Evolutionary conservation across 2,113 vertebrate species (phyloP).

Genomic region (Sphaerodactylus townsendi): DNA sequence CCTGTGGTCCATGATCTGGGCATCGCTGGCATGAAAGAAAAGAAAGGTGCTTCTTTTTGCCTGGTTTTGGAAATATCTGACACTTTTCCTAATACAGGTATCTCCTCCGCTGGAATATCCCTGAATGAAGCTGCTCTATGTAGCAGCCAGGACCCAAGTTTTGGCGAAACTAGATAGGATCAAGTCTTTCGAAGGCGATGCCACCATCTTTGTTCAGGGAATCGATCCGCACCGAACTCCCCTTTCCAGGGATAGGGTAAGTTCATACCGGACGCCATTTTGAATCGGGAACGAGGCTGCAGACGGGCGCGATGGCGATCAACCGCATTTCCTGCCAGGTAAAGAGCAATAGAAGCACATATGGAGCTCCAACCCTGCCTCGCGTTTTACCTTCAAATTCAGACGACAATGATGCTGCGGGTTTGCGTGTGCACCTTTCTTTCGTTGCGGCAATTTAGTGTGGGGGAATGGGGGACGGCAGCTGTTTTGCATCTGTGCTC

Average conservation of each 20-base stretch:
- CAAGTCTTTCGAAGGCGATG: too few species aligned
- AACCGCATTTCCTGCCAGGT: not conserved
- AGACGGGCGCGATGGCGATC: not conserved
- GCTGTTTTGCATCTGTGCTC: not conserved
- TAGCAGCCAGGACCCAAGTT: not conserved
- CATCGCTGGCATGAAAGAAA: not conserved
- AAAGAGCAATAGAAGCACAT: not conserved
- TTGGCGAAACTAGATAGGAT: not conserved
- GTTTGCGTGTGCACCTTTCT: not conserved
- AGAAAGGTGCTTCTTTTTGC: not conserved
- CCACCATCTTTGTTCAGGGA: constrained; percentile 10
- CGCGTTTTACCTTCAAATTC: not conserved
- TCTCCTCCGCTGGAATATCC: not conserved
- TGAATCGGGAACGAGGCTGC: constrained; percentile 1
- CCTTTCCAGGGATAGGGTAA: not conserved
- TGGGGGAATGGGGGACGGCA: too few species aligned
- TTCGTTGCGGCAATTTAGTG: too few species aligned
- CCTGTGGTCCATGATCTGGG: not conserved
- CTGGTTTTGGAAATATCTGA: not conserved
- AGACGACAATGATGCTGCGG: not conserved
- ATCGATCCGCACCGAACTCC: not conserved
- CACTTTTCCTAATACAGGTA: not conserved
- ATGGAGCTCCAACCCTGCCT: not conserved
- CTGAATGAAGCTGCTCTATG: not conserved
- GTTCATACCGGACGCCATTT: constrained; percentile 3